Evolutionary conservation across 1,140 invertebrate genomes (phyloP).

Genomic region (Odontomachus brunneus): DNA sequence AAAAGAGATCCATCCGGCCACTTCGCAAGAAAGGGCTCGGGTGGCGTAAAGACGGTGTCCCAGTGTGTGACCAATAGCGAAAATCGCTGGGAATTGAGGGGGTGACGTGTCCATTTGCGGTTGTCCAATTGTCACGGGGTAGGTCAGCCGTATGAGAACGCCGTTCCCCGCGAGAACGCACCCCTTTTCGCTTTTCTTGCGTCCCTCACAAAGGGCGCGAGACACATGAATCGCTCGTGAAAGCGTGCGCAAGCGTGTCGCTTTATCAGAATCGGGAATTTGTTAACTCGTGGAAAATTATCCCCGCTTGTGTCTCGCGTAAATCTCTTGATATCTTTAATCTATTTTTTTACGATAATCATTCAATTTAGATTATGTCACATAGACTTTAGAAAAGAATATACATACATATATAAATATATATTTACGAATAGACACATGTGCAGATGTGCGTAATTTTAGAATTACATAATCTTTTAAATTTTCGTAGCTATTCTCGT

Average conservation of each 20-base stretch:
- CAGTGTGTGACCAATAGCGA: constrained; percentile 70
- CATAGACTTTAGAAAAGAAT: no score
- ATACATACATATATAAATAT: no score
- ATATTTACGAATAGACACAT: no score
- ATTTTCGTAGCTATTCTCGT: no score
- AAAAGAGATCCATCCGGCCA: constrained; percentile 77
- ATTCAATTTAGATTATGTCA: no score
- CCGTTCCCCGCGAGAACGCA: constrained; percentile 42
- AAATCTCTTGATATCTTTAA: background rate
- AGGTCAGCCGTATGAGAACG: constrained; percentile 16
- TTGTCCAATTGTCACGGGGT: constrained; percentile 81
- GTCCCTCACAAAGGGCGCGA: constrained; percentile 28
- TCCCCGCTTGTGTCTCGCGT: background rate
- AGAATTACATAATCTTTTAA: no score
- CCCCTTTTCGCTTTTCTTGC: constrained; percentile 58
- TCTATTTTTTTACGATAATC: no score
- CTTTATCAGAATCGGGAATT: constrained; percentile 23
- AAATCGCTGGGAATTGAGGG: constrained; percentile 81
- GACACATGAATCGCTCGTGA: constrained; percentile 25
- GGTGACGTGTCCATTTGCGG: constrained; percentile 85
- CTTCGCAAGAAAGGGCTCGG: constrained; percentile 75
- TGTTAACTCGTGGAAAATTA: constrained; percentile 16
- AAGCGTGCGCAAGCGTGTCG: constrained; percentile 9
- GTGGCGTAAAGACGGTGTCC: constrained; percentile 55
- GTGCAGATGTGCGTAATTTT: no score